Evolutionary conservation across 2,113 vertebrate species (phyloP), one percentile per base, ranked within the genome.

Genomic region (Nyctereutes procyonoides): DNA sequence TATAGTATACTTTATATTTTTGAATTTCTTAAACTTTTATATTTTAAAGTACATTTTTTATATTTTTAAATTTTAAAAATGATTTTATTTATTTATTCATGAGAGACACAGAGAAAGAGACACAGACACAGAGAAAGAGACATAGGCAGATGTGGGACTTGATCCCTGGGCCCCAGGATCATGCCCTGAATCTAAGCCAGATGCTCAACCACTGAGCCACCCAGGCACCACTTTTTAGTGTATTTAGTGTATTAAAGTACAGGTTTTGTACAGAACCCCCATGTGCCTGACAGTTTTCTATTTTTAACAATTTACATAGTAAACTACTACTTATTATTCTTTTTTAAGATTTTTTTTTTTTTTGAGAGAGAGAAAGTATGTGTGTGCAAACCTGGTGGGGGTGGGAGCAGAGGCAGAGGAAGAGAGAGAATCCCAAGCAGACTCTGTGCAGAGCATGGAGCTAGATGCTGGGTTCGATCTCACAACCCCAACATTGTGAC

Each of bases 381-480:
- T 60, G 58, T 60, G 58, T 2, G 22, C 7, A 3, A 62, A 8
- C 43, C 43, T 43, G 35, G 67, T 69, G 15, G 67, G 32, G 32
- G 32, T n/a, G 73, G 73, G 73, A 26, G 26, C 48, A 76, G 43
- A 51, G 43, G 43, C 24, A 51, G 74, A 76, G 43, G 14, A 48
- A 76, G 74, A 76, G 7, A 51, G 24, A 76, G 43, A 76, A 51
- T 76, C 26, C 3, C 2, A 76, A 51, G 26, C 24, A 28, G 73
- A 28, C 67, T 48, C 26, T 24, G 26, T 48, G 43, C 26, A 30
- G 24, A 76, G 73, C 38, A 0, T 38, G 8, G 38, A 74, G 71
- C 35, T 20, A 4, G 0, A 73, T 0, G 0, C 2, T 13, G 71
- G 38, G 38, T 24, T 43, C 62, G 9, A 74, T 14, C 73, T 12